Evolutionary conservation across 2,888 invertebrate genomes (phyloP).

Genomic region (Drosophila falleni): DNA sequence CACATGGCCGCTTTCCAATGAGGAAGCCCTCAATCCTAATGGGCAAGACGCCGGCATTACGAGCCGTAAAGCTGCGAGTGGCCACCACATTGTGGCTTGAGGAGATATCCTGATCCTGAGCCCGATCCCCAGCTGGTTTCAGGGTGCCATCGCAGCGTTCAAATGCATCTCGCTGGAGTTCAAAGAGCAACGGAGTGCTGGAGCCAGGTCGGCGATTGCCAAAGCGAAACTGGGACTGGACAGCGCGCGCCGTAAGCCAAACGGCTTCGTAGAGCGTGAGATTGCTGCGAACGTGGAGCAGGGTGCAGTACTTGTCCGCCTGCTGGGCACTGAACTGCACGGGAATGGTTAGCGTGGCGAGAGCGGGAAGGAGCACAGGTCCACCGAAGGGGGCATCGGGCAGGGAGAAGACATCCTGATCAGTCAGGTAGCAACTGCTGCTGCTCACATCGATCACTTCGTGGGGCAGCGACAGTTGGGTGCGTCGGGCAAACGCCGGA

Average conservation of each 20-base stretch:
- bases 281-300: constrained; percentile 91
- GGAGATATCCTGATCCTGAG: background rate
- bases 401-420: constrained; percentile 82
- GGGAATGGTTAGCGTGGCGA: constrained; percentile 75
- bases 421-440: constrained; percentile 82
- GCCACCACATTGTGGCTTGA: constrained; percentile 87
- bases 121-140: background rate
- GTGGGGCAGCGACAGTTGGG: constrained; percentile 81
- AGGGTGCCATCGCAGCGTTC: constrained; percentile 85
- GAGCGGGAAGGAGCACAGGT: constrained; percentile 75
- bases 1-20: constrained; percentile 89
- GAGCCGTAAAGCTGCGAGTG: constrained; percentile 92
- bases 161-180: constrained; percentile 88
- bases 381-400: constrained; percentile 51
- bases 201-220: constrained; percentile 94
- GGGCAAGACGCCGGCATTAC: constrained; percentile 96
- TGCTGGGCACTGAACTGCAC: constrained; percentile 80
- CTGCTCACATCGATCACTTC: constrained; percentile 84
- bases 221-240: constrained; percentile 94
- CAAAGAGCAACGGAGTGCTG: constrained; percentile 91
- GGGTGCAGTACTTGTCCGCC: constrained; percentile 83
- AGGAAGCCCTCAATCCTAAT: constrained; percentile 89
- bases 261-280: constrained; percentile 95
- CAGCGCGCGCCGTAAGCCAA: constrained; percentile 93
- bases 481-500: constrained; percentile 78